Conservation (phyloP, 64 coral and sea anemone species). For the Actinia tenebrosa region DNA sequence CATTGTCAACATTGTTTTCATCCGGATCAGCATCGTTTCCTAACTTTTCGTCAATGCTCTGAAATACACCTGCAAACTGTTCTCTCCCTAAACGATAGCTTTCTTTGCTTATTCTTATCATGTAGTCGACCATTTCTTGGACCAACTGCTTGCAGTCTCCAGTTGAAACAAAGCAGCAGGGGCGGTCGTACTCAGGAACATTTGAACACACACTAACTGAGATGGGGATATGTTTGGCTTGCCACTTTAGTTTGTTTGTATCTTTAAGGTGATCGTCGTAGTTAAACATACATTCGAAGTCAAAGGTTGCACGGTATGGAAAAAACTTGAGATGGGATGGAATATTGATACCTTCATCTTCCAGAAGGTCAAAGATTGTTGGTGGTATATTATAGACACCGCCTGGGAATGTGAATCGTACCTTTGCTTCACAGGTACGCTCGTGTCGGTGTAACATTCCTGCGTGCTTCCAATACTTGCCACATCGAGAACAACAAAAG, state of each 20-base stretch:
- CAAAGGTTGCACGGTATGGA: slow-evolving; percentile 25
- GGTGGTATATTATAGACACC: slow-evolving; percentile 18
- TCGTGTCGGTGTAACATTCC: slow-evolving; percentile 9
- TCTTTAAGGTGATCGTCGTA: neutral
- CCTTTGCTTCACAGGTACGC: slow-evolving; percentile 12
- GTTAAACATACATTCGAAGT: slow-evolving; percentile 28
- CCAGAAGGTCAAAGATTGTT: slow-evolving; percentile 15
- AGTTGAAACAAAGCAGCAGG: neutral
- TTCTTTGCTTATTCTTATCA: slow-evolving; percentile 42
- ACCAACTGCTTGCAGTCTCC: slow-evolving; percentile 17
- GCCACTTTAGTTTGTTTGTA: slow-evolving; percentile 9
- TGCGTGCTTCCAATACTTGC: slow-evolving; percentile 48
- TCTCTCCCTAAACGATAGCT: slow-evolving; percentile 11
- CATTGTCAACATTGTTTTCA: neutral
- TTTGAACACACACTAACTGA: slow-evolving; percentile 21
- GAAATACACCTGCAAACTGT: slow-evolving; percentile 26
- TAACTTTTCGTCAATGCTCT: slow-evolving; percentile 40
- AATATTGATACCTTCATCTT: slow-evolving; percentile 27
- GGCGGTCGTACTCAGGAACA: neutral
- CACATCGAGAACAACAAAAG: slow-evolving; percentile 42
- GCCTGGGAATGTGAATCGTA: neutral
- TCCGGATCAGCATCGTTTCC: neutral
- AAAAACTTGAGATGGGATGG: slow-evolving; percentile 9
- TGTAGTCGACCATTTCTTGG: slow-evolving; percentile 29
- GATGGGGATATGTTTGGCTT: slow-evolving; percentile 22